Percentiles rank a stretch among this genome's conserved stretches.
These are phyloP conservation scores for Glyptemys insculpta DNA, from an alignment of 2,797 vertebrate species.

Conservation along the genomic window DNA sequence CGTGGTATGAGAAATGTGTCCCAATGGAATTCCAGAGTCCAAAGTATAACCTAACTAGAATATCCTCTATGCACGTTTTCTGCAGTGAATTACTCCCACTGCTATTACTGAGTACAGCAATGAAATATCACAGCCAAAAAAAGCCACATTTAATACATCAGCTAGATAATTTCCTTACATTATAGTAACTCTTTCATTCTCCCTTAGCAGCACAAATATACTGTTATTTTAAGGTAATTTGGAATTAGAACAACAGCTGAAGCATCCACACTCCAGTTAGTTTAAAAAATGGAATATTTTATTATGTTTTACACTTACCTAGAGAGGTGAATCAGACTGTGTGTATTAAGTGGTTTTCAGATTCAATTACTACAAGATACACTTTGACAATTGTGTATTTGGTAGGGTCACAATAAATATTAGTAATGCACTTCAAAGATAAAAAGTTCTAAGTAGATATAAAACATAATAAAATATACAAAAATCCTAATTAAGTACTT, in stretches of 20 bases:
- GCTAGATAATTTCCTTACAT: background rate
- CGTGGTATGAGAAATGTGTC: slow-evolving; percentile 49
- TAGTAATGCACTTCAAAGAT: background rate
- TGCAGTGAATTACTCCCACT: slow-evolving; percentile 24
- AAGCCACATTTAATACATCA: background rate
- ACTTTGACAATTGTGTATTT: background rate
- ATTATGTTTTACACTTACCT: background rate
- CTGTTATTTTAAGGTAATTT: background rate
- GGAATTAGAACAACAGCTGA: slow-evolving; percentile 7
- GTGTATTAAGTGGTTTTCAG: background rate
- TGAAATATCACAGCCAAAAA: slow-evolving; percentile 22
- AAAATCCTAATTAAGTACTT: background rate
- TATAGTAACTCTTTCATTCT: slow-evolving; percentile 3
- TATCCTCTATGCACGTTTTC: slow-evolving; percentile 27
- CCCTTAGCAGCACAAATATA: background rate
- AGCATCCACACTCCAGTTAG: background rate
- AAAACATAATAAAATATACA: background rate
- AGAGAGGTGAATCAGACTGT: background rate
- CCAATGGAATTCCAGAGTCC: slow-evolving; percentile 50
- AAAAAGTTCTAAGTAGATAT: background rate
- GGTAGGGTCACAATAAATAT: background rate
- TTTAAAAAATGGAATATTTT: background rate
- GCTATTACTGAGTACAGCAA: background rate
- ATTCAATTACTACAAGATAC: background rate
- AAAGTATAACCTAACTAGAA: slow-evolving; percentile 32